Evolutionary conservation across 2,113 vertebrate species (phyloP).

Genomic region (Felis chaus): DNA sequence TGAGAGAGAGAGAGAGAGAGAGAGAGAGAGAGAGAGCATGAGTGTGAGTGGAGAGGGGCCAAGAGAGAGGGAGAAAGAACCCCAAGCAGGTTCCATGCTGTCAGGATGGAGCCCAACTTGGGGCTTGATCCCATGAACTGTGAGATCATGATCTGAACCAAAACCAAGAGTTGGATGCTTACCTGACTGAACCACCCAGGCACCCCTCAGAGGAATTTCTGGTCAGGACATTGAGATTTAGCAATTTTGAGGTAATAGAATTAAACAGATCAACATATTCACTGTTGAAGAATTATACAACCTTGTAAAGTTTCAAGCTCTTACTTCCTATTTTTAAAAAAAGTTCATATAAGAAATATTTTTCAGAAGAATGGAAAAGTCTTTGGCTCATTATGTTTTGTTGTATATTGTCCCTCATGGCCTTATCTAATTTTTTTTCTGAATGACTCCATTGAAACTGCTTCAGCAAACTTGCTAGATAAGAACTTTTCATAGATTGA

Average conservation of each 20-base stretch:
- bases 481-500: constrained; percentile 40
- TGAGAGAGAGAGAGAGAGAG: too few species aligned
- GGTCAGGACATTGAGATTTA: constrained; percentile 28
- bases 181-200: too few species aligned
- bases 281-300: constrained; percentile 25
- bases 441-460: constrained; percentile 56
- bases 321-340: constrained; percentile 9
- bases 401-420: neutral
- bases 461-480: constrained; percentile 38
- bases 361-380: constrained; percentile 36
- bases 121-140: too few species aligned
- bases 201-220: neutral
- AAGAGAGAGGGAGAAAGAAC: too few species aligned
- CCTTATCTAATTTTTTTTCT: constrained; percentile 54
- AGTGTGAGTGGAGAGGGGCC: too few species aligned
- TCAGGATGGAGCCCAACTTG: too few species aligned
- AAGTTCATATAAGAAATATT: constrained; percentile 25
- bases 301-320: constrained; percentile 3
- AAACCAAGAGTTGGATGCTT: too few species aligned
- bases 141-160: too few species aligned
- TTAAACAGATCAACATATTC: neutral
- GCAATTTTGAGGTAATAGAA: constrained; percentile 1
- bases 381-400: constrained; percentile 53
- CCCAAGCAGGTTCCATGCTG: too few species aligned
- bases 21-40: too few species aligned